Percentiles rank a stretch among this genome's conserved stretches.
Evolutionary conservation across 2,797 vertebrate species (phyloP).

Genomic region (Eulemur coronatus): DNA sequence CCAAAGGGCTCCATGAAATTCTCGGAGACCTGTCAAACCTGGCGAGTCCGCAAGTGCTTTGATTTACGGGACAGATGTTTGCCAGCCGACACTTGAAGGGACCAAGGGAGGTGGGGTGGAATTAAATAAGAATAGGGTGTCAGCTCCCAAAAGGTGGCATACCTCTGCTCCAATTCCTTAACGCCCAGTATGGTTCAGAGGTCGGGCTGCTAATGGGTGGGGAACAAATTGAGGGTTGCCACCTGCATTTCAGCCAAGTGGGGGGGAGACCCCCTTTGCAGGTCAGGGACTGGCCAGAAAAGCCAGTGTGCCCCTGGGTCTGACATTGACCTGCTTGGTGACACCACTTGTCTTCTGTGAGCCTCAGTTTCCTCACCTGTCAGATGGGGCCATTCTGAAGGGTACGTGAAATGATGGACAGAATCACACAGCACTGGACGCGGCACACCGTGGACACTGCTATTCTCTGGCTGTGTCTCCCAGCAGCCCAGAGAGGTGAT

Average conservation of each 20-base stretch:
- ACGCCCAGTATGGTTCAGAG: slow-evolving; percentile 58
- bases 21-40: slow-evolving; percentile 53
- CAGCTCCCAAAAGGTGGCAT: slow-evolving; percentile 62
- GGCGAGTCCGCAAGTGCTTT: slow-evolving; percentile 30
- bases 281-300: not conserved
- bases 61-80: slow-evolving; percentile 72
- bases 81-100: slow-evolving; percentile 56
- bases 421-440: fast-evolving
- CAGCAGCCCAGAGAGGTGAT: not conserved
- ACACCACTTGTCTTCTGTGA: not conserved
- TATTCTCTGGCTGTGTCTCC: fast-evolving
- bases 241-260: not conserved
- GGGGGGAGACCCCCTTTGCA: not conserved
- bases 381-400: not conserved
- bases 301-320: not conserved
- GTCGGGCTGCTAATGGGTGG: slow-evolving; percentile 56
- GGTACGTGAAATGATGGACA: fast-evolving
- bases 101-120: not conserved
- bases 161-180: slow-evolving; percentile 48
- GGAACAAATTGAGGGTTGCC: slow-evolving; percentile 69
- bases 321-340: not conserved
- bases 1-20: slow-evolving; percentile 45
- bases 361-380: not conserved
- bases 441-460: fast-evolving
- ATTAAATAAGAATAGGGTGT: slow-evolving; percentile 65